These are phyloP conservation scores for Coenonympha arcania DNA, from an alignment of 2,888 invertebrate genomes.

Conservation along the genomic window DNA sequence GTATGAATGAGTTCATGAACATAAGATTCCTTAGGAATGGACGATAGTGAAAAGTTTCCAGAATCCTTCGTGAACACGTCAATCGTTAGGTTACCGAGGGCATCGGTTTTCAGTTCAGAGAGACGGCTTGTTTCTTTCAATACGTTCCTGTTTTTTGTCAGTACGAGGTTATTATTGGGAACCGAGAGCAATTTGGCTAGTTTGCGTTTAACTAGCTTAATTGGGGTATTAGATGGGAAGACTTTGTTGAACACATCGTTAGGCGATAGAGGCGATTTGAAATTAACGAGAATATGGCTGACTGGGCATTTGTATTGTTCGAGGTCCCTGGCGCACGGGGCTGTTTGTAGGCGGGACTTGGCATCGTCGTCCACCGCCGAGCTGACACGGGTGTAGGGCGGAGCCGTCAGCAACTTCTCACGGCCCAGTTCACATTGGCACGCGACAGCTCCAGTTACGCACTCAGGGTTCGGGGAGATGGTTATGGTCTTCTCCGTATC, in stretches of 20 bases:
- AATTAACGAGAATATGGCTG: conserved; percentile 58
- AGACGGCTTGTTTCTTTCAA: conserved; percentile 55
- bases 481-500: conserved; percentile 39
- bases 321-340: conserved; percentile 51
- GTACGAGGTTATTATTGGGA: conserved; percentile 53
- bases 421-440: conserved; percentile 67
- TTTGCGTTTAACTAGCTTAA: conserved; percentile 63
- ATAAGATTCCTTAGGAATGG: conserved; percentile 61
- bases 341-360: conserved; percentile 50
- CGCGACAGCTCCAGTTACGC: conserved; percentile 42
- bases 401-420: conserved; percentile 63
- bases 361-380: conserved; percentile 39
- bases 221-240: conserved; percentile 59
- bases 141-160: conserved; percentile 62
- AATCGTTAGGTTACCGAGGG: conserved; percentile 54
- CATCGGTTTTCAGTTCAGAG: conserved; percentile 56
- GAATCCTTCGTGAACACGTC: conserved; percentile 66
- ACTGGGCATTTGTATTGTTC: conserved; percentile 58
- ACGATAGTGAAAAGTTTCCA: conserved; percentile 52
- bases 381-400: conserved; percentile 47
- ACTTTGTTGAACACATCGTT: conserved; percentile 60
- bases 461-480: conserved; percentile 44
- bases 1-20: conserved; percentile 59
- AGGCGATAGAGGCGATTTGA: conserved; percentile 56
- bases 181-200: conserved; percentile 58